phyloP scores from a whole-genome alignment of 2,888 invertebrate species.

The Ephialtes manifestator region DNA sequence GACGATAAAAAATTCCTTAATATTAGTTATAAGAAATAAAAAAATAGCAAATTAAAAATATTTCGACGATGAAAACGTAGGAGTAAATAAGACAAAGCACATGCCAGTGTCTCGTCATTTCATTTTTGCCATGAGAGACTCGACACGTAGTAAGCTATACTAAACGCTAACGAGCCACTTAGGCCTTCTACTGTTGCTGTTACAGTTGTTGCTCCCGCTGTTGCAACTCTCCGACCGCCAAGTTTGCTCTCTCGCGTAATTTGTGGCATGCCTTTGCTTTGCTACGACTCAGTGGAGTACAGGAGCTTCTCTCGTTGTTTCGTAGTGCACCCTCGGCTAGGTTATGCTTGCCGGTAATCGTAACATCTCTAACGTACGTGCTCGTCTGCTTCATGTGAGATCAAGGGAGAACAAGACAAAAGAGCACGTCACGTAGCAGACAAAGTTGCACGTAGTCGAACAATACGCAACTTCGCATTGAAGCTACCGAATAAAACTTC shows the following conservation, averaged over 20 bases:
- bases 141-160: constrained; percentile 62
- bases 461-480: not conserved
- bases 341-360: constrained; percentile 47
- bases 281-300: constrained; percentile 9
- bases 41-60: not conserved
- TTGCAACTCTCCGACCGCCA: constrained; percentile 58
- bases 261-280: constrained; percentile 50
- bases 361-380: constrained; percentile 56
- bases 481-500: not conserved
- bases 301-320: constrained; percentile 26
- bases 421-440: constrained; percentile 20
- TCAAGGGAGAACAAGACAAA: not conserved
- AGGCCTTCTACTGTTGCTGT: constrained; percentile 59
- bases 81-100: constrained; percentile 50
- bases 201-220: constrained; percentile 55
- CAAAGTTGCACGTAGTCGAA: not conserved
- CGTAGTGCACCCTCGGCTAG: constrained; percentile 24
- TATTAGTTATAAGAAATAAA: too few relatives aligned
- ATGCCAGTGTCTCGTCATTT: constrained; percentile 61
- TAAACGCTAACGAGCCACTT: constrained; percentile 73
- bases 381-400: constrained; percentile 27
- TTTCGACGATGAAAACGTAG: not conserved
- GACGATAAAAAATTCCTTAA: too few relatives aligned
- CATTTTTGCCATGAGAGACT: constrained; percentile 53
- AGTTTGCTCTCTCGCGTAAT: constrained; percentile 67